Evolutionary conservation across 2,888 invertebrate genomes (phyloP).

Genomic region (Acanthosepion pharaonis): DNA sequence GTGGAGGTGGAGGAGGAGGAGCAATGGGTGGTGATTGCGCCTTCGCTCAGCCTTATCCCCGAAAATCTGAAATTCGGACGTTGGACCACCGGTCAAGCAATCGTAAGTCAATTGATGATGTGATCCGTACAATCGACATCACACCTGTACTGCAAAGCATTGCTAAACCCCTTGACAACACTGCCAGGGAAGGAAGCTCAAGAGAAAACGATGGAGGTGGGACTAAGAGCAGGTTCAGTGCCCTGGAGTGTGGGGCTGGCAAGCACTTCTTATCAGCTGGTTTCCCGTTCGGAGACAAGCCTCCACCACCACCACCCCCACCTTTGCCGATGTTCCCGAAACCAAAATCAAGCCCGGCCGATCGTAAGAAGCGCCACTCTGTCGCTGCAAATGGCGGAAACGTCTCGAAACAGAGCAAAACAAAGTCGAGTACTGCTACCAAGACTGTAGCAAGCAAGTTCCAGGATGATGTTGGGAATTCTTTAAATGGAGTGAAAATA

Average conservation of each 20-base stretch:
- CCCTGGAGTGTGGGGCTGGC: neutral
- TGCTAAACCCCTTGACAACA: conserved; percentile 39
- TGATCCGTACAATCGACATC: conserved; percentile 40
- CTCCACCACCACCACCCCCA: conserved; percentile 37
- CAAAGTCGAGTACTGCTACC: neutral
- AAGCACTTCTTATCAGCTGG: conserved; percentile 10
- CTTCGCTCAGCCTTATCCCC: conserved; percentile 34
- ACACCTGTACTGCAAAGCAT: conserved; percentile 41
- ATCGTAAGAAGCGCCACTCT: conserved; percentile 42
- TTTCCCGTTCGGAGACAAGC: conserved; percentile 38
- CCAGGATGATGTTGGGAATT: conserved; percentile 16
- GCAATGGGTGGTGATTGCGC: conserved; percentile 36
- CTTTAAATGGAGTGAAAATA: neutral
- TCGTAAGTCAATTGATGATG: conserved; percentile 39
- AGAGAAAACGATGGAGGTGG: neutral
- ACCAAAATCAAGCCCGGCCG: neutral
- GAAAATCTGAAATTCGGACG: conserved; percentile 42
- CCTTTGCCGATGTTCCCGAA: conserved; percentile 41
- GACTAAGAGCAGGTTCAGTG: neutral
- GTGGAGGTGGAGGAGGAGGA: neutral
- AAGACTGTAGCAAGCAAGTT: neutral
- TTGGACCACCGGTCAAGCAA: conserved; percentile 41
- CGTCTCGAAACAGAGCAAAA: conserved; percentile 15
- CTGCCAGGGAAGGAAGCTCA: conserved; percentile 36
- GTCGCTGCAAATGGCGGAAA: neutral